Evolutionary conservation across 2,888 invertebrate genomes (phyloP).

Genomic region (Dicranocentrus wangi): DNA sequence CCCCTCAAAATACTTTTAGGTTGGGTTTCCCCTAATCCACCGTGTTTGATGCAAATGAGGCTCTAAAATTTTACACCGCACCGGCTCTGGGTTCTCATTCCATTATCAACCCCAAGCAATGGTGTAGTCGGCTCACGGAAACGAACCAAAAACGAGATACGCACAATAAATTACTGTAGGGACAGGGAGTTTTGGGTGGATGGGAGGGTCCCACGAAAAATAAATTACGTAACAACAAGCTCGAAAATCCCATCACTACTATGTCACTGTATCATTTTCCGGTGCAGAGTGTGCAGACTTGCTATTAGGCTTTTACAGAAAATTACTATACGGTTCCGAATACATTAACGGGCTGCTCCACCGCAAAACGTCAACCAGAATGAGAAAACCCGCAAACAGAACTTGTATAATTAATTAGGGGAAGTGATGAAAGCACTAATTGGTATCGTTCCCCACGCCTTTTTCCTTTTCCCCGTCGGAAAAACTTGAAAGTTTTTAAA

Average conservation of each 20-base stretch:
- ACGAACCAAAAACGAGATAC: constrained; percentile 18
- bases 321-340: not conserved
- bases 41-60: constrained; percentile 49
- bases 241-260: constrained; percentile 24
- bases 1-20: too few relatives aligned
- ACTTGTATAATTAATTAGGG: constrained; percentile 38
- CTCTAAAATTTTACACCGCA: constrained; percentile 25
- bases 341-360: not conserved
- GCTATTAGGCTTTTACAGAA: not conserved
- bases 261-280: constrained; percentile 34
- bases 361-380: constrained; percentile 31
- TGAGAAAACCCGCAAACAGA: constrained; percentile 15
- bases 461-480: not conserved
- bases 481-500: not conserved
- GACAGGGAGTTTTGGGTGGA: constrained; percentile 32
- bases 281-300: not conserved
- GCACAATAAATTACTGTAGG: constrained; percentile 41
- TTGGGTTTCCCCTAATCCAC: not conserved
- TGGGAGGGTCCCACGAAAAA: constrained; percentile 34
- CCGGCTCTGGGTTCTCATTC: not conserved
- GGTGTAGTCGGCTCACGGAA: too few relatives aligned
- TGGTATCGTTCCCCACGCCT: not conserved
- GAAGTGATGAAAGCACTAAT: constrained; percentile 36
- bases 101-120: constrained; percentile 9
- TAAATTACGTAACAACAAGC: constrained; percentile 44